Evolutionary conservation across 2,113 vertebrate genomes (phyloP).

Genomic region (Tyrannus savana): DNA sequence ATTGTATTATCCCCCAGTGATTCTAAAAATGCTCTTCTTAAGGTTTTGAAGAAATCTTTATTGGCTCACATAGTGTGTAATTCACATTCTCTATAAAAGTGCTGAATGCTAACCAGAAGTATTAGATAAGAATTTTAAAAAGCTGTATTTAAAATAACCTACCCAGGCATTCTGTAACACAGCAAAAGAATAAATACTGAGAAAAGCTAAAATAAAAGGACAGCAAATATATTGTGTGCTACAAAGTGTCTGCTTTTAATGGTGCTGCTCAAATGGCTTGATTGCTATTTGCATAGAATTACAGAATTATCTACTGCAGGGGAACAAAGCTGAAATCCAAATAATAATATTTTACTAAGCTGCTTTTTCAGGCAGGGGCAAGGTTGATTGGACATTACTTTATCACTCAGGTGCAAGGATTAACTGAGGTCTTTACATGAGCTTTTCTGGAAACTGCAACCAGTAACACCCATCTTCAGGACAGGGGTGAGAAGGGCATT

Average conservation of each 20-base stretch:
- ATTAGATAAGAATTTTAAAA: conserved; percentile 47
- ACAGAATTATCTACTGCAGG: background rate
- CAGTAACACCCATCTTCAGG: background rate
- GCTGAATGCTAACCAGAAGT: conserved; percentile 3
- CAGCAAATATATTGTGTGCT: background rate
- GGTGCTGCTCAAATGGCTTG: background rate
- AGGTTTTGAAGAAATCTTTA: conserved; percentile 62
- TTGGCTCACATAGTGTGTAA: conserved; percentile 4
- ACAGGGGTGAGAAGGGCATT: background rate
- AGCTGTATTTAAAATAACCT: conserved; percentile 25
- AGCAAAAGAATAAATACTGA: conserved; percentile 5
- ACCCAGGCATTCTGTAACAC: background rate
- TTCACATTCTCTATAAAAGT: conserved; percentile 45
- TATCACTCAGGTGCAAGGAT: background rate
- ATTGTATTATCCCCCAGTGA: background rate
- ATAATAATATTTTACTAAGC: background rate
- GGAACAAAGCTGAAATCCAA: background rate
- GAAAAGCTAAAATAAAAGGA: background rate
- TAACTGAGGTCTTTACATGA: background rate
- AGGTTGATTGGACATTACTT: background rate
- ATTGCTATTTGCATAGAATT: conserved; percentile 15
- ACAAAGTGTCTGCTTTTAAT: conserved; percentile 6
- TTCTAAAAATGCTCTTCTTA: conserved; percentile 33
- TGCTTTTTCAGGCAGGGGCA: background rate
- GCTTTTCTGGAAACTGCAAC: background rate